These are phyloP conservation scores for Drosophila kurseongensis DNA, from an alignment of 1,140 invertebrate species.

Conservation along the genomic window DNA sequence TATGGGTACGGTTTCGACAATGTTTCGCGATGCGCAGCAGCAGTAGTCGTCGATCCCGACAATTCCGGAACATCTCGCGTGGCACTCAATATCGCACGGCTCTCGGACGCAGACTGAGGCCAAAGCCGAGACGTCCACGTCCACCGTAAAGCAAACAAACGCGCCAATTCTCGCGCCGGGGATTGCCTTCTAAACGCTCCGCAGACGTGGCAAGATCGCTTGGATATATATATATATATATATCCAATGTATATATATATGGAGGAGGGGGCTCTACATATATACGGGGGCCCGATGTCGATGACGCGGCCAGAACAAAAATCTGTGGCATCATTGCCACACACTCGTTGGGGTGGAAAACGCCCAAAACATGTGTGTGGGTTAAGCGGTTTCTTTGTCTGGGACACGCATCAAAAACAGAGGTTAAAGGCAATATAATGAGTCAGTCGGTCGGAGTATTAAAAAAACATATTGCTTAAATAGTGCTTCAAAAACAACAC, in stretches of 20 bases:
- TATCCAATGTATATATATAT: background rate
- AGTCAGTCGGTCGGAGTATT: background rate
- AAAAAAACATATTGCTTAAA: background rate
- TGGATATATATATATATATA: background rate
- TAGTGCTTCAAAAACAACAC: background rate
- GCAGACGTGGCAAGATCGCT: slow-evolving; percentile 44
- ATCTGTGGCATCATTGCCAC: slow-evolving; percentile 40
- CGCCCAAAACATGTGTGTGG: slow-evolving; percentile 19
- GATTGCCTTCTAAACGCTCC: slow-evolving; percentile 44
- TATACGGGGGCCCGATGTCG: slow-evolving; percentile 1
- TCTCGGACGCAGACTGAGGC: slow-evolving; percentile 69
- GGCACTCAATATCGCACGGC: slow-evolving; percentile 64
- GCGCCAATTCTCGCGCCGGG: slow-evolving; percentile 41
- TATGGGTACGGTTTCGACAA: slow-evolving; percentile 2
- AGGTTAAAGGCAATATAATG: slow-evolving; percentile 3
- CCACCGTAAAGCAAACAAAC: slow-evolving; percentile 35
- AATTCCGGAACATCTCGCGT: slow-evolving; percentile 64
- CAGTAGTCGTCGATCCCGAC: slow-evolving; percentile 31
- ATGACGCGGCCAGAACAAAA: slow-evolving; percentile 38
- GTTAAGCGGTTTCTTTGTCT: slow-evolving; percentile 43
- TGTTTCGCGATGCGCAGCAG: slow-evolving; percentile 18
- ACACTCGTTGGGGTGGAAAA: slow-evolving; percentile 28
- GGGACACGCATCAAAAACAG: slow-evolving; percentile 5
- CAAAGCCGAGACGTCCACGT: slow-evolving; percentile 36
- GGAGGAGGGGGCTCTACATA: background rate